These are phyloP conservation scores for Limonius californicus DNA, from an alignment of 1,140 invertebrate species.

Conservation along the genomic window DNA sequence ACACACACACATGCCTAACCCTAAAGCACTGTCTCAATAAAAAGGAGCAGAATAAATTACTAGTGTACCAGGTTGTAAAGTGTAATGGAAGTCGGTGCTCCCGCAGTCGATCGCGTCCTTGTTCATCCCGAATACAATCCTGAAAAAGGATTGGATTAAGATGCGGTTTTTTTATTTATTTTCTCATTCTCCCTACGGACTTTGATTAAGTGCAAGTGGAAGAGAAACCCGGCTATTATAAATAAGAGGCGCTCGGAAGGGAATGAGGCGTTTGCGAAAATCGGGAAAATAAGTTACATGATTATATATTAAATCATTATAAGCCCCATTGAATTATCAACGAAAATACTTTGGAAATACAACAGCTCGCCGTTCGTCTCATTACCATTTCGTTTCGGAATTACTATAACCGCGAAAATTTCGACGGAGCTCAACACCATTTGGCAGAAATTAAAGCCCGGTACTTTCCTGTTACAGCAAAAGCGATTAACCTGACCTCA, in stretches of 20 bases:
- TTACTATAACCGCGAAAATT: background rate
- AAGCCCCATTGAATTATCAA: too few species aligned
- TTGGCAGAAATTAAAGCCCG: constrained; percentile 8
- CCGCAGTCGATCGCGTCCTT: constrained; percentile 7
- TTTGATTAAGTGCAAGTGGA: constrained; percentile 5
- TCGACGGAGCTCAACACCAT: background rate
- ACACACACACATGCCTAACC: background rate
- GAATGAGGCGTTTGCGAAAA: too few species aligned
- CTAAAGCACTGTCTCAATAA: constrained; percentile 13
- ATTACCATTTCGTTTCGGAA: background rate
- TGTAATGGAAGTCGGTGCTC: constrained; percentile 11
- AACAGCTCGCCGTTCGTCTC: background rate
- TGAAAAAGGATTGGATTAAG: constrained; percentile 21
- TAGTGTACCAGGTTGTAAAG: constrained; percentile 6
- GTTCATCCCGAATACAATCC: constrained; percentile 14
- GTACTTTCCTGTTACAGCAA: constrained; percentile 3
- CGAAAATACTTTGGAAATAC: background rate
- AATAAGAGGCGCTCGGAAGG: too few species aligned
- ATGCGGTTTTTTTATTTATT: constrained; percentile 21
- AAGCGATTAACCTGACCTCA: constrained; percentile 9
- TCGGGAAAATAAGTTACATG: too few species aligned
- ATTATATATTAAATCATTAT: too few species aligned
- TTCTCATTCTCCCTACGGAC: background rate
- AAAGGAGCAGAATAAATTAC: constrained; percentile 19
- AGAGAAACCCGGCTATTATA: background rate